A percentile compares a stretch with the other conserved stretches of the same genome.
phyloP scores from a whole-genome alignment of 2,888 invertebrate species.

The Cheilosia pagana region DNA sequence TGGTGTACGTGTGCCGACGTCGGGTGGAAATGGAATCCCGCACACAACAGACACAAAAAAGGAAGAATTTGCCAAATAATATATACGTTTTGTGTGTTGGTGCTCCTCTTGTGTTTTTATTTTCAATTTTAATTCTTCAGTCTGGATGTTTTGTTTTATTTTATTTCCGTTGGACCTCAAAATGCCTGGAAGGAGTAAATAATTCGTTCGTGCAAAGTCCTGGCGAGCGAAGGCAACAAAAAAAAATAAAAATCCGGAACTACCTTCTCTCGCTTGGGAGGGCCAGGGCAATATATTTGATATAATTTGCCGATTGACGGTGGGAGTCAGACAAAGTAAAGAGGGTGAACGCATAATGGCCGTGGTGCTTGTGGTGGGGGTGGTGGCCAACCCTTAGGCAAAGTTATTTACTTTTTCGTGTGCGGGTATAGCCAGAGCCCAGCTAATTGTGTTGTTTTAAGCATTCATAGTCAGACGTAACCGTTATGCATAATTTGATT shows the following conservation, averaged over 20 bases:
- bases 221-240: neutral
- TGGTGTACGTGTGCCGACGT: constrained; percentile 74
- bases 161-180: constrained; percentile 37
- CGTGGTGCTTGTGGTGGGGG: constrained; percentile 20
- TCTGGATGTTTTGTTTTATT: constrained; percentile 37
- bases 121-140: constrained; percentile 57
- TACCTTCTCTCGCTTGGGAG: constrained; percentile 35
- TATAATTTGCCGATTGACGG: constrained; percentile 69
- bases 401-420: constrained; percentile 32
- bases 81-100: neutral
- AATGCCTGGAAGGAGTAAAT: constrained; percentile 49
- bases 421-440: constrained; percentile 25
- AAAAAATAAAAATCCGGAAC: constrained; percentile 16
- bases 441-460: constrained; percentile 68
- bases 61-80: neutral
- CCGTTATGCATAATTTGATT: constrained; percentile 39
- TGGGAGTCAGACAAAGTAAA: constrained; percentile 39
- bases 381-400: constrained; percentile 41
- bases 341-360: constrained; percentile 34
- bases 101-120: neutral
- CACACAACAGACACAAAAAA: constrained; percentile 47
- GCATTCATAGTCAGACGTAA: constrained; percentile 27
- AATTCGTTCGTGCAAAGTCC: constrained; percentile 39
- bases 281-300: constrained; percentile 46
- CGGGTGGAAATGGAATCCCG: constrained; percentile 68